Evolutionary conservation across 2,888 invertebrate species (phyloP), one percentile per base, ranked within the genome.

Genomic region (Acronicta leporina): DNA sequence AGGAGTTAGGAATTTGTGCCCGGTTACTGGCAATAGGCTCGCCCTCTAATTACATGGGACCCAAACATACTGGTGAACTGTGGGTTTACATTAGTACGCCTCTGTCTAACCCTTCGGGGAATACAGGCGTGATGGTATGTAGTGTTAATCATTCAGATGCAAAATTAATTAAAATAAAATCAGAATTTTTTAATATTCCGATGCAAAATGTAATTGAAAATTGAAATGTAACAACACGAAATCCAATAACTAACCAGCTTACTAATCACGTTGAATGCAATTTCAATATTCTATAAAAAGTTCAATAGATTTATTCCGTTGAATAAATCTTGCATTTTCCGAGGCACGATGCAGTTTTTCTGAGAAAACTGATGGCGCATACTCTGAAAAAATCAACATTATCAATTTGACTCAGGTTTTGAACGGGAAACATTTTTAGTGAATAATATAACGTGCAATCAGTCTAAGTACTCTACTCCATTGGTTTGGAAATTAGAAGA

Each of bases 401-500:
- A 78, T 78, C 69, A 68, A 70, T 78, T 67, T 55, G 38, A 54
- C 46, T 73, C 63, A 70, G 53, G 61, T 51, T 67, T 54, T 60
- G 27, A 45, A 57, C 56, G 45, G 25, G n/a, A n/a, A n/a, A n/a
- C n/a, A n/a, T 68, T 73, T 63, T 48, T 63, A 68, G 55, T 68
- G 51, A 59, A 60, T 55, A 59, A 16, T 53, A 55, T 47, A 30
- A 58, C 50, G 42, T 63, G 46, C 20, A 10, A 40, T n/a, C n/a
- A 38, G n/a, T 33, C 11, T 11, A 11, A 33, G 30, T 45, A 40
- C 0, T 20, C n/a, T n/a, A 16, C 6, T 33, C 43, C 10, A 49
- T 41, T 51, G 41, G 25, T 30, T 42, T 2, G 38, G 25, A 27
- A 40, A 56, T 20, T 38, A 16, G 9, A 41, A 44, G 11, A 65